Percentiles rank a stretch among this genome's conserved stretches.
Conservation (phyloP, 2,888 invertebrate genomes). For the Pinctada fucata region DNA sequence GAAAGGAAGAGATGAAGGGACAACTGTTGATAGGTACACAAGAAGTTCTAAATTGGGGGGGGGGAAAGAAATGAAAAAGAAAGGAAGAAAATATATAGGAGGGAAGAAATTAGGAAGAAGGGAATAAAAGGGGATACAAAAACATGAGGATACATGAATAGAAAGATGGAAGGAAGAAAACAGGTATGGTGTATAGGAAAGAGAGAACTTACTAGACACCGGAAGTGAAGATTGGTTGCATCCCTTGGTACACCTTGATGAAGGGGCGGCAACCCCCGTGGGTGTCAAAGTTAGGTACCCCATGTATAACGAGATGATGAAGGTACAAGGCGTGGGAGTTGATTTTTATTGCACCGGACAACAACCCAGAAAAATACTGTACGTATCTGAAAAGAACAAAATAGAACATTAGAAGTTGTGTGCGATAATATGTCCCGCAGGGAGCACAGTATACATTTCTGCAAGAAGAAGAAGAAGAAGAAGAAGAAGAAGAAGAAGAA, state of each 20-base stretch:
- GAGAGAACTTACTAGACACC: slow-evolving; percentile 82
- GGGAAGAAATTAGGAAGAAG: too few relatives aligned
- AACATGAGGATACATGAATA: too few relatives aligned
- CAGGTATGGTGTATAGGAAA: too few relatives aligned
- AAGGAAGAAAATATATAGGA: too few relatives aligned
- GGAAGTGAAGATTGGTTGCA: slow-evolving; percentile 92
- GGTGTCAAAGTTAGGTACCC: slow-evolving; percentile 85
- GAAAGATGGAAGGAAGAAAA: too few relatives aligned
- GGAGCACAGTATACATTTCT: not conserved
- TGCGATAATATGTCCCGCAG: not conserved
- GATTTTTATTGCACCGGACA: slow-evolving; percentile 92
- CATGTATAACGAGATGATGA: slow-evolving; percentile 90
- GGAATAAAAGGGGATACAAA: too few relatives aligned
- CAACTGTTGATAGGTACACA: too few relatives aligned
- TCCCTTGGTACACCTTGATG: slow-evolving; percentile 89
- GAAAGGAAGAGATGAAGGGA: too few relatives aligned
- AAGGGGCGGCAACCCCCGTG: slow-evolving; percentile 80
- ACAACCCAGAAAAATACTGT: slow-evolving; percentile 92
- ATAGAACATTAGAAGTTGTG: not conserved
- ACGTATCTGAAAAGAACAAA: slow-evolving; percentile 84
- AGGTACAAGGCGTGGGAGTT: slow-evolving; percentile 91
- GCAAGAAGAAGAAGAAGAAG: too few relatives aligned
- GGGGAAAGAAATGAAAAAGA: too few relatives aligned
- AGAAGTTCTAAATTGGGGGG: too few relatives aligned
- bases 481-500: too few relatives aligned